These are phyloP conservation scores for Amphiprion clarkii DNA, from an alignment of 2,797 vertebrate genomes.

Conservation along the genomic window DNA sequence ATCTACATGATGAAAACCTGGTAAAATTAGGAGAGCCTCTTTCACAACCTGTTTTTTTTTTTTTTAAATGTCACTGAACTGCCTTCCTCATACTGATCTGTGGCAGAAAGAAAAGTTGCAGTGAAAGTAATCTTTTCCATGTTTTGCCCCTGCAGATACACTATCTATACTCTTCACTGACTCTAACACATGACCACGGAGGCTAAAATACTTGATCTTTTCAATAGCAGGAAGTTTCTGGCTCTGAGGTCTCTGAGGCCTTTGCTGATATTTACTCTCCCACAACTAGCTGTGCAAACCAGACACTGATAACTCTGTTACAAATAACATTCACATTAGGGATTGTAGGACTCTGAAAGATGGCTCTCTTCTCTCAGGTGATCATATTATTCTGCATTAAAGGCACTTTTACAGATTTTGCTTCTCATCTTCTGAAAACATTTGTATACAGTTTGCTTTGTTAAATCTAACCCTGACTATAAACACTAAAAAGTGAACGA, in stretches of 20 bases:
- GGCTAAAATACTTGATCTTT: slow-evolving; percentile 52
- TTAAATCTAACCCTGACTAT: neutral
- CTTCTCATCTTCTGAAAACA: neutral
- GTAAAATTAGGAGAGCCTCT: neutral
- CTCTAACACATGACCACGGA: slow-evolving; percentile 16
- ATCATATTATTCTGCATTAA: neutral
- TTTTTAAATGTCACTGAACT: neutral
- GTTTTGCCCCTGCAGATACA: neutral
- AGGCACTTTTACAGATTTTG: neutral
- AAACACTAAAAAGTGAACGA: neutral
- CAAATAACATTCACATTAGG: slow-evolving; percentile 15
- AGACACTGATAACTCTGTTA: slow-evolving; percentile 19
- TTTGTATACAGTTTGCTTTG: neutral
- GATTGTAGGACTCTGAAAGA: neutral
- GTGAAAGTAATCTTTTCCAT: no score
- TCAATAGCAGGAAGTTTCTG: slow-evolving; percentile 69
- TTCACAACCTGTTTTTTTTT: neutral
- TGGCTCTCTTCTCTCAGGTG: neutral
- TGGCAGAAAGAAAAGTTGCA: neutral
- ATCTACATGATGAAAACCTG: no score
- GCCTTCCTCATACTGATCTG: neutral
- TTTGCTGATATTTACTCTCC: slow-evolving; percentile 40
- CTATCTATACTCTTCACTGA: neutral
- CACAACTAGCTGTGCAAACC: slow-evolving; percentile 4
- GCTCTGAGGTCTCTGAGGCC: slow-evolving; percentile 18